Evolutionary conservation across 1,140 invertebrate genomes (phyloP), one percentile per base, ranked within the genome.

Genomic region (Drosophila quadrilineata): DNA sequence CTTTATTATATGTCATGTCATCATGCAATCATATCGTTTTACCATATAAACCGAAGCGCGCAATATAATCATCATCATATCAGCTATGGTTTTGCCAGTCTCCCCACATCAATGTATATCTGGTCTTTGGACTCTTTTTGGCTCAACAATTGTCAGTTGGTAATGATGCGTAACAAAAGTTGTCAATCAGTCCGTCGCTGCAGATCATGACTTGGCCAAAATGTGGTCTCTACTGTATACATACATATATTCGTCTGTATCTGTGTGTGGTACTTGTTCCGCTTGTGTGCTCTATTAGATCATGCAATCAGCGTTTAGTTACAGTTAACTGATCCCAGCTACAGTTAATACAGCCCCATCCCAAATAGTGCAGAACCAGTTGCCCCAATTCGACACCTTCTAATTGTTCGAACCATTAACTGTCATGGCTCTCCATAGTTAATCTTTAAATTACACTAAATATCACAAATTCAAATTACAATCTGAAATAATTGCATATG

Each of bases 11-110:
- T 82, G 73, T 70, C 77, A 77, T 84, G 76, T 77, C 77, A 77
- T 84, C 76, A 82, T 84, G 76, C 77, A 82, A 82, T 82, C 77
- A 84, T 76, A 80, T 76, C 68, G 77, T 60, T 84, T 82, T 82
- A 84, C 76, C 73, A 68, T 67, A 82, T 71, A 75, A 68, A 56
- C 33, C 57, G 56, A 60, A 53, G 43, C 66, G 66, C 71, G 62
- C 60, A 75, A 74, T 56, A 35, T 62, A 77, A 84, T 77, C 67
- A 73, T 60, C 50, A 49, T 54, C 80, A 71, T 57, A 57, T 28
- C 54, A 26, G 43, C 33, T 41, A 22, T 17, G 19, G 41, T 45
- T 45, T 45, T 33, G 22, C 19, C n/a, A n/a, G n/a, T n/a, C n/a
- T n/a, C n/a, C n/a, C n/a, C n/a, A n/a, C n/a, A n/a, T n/a, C n/a